Base-by-base conservation (phyloP, 2,113 vertebrate genomes). In the Merops nubicus region DNA sequence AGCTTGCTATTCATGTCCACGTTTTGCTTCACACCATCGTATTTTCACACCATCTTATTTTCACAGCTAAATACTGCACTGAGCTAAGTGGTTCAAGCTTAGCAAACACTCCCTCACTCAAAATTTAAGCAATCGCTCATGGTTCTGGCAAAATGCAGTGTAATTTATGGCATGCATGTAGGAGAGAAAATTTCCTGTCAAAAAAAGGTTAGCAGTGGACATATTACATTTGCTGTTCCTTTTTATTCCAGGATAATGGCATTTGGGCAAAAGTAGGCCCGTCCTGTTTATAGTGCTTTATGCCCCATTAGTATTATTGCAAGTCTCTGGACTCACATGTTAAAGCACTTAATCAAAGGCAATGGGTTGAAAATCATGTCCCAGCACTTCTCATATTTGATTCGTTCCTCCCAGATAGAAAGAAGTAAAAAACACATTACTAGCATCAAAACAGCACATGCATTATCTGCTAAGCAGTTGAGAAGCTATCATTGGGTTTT, bases 291-390 rank as follows among this genome's bases (percentile, higher is more conserved):
- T 97, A 97, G 97, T 93, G 95, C 98, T 99, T 98, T 99, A 98
- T 99, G 98, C 99, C 98, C 99, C 99, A 99, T 99, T 99, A 99
- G 98, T 98, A 99, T 99, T 99, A 99, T 98, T 99, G 98, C 99
- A 98, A 98, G 99, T 98, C 98, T 98, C 98, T 98, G 98, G 98
- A 99, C 99, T 99, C 98, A 98, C 98, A 98, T 99, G 99, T 98
- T 99, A 98, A 98, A 98, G 99, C 99, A 99, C 99, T 99, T 99
- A 99, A 99, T 99, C 99, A 99, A 99, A 99, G 98, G 99, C 99
- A 99, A 99, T 99, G 99, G 99, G 98, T 99, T 99, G 99, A 99
- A 99, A 99, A 99, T 99, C 99, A 99, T 99, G 99, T 99, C 98
- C 99, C 98, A 98, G 97, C 97, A 96, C 97, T 98, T 98, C 98